Evolutionary conservation across 1,140 invertebrate species (phyloP).

Genomic region (Battus philenor): DNA sequence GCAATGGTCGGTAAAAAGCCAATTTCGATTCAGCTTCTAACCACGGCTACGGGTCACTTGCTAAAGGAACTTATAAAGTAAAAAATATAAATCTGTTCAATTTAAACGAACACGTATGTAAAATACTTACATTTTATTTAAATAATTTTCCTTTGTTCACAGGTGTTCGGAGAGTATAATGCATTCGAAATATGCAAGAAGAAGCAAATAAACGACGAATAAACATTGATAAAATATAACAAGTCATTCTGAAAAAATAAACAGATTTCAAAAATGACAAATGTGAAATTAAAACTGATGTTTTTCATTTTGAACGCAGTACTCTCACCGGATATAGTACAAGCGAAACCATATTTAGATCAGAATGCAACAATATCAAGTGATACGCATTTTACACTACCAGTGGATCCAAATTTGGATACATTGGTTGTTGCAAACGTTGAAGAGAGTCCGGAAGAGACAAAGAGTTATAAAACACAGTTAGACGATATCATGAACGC

Average conservation of each 20-base stretch:
- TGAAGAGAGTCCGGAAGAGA: slow-evolving; percentile 47
- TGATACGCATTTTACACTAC: slow-evolving; percentile 50
- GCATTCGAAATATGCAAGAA: slow-evolving; percentile 3
- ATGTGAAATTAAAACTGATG: slow-evolving; percentile 64
- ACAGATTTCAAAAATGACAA: slow-evolving; percentile 31
- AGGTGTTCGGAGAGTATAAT: slow-evolving; percentile 23
- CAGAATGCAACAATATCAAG: slow-evolving; percentile 44
- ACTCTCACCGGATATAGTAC: slow-evolving; percentile 50
- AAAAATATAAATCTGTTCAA: too few species aligned
- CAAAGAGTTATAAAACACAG: slow-evolving; percentile 45
- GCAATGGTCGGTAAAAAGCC: too few species aligned
- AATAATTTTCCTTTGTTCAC: slow-evolving; percentile 46
- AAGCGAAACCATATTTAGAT: slow-evolving; percentile 46
- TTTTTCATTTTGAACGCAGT: slow-evolving; percentile 59
- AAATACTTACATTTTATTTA: too few species aligned
- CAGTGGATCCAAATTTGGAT: slow-evolving; percentile 59
- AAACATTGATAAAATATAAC: too few species aligned
- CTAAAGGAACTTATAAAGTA: too few species aligned
- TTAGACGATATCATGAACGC: slow-evolving; percentile 56
- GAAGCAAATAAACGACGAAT: too few species aligned
- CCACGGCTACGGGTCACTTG: too few species aligned
- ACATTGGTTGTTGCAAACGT: slow-evolving; percentile 57
- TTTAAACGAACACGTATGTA: too few species aligned
- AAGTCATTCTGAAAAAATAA: too few species aligned
- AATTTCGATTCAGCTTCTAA: too few species aligned